Percentiles rank a stretch among this genome's conserved stretches.
Evolutionary conservation across 1,140 invertebrate species (phyloP).

Genomic region (Apis cerana): DNA sequence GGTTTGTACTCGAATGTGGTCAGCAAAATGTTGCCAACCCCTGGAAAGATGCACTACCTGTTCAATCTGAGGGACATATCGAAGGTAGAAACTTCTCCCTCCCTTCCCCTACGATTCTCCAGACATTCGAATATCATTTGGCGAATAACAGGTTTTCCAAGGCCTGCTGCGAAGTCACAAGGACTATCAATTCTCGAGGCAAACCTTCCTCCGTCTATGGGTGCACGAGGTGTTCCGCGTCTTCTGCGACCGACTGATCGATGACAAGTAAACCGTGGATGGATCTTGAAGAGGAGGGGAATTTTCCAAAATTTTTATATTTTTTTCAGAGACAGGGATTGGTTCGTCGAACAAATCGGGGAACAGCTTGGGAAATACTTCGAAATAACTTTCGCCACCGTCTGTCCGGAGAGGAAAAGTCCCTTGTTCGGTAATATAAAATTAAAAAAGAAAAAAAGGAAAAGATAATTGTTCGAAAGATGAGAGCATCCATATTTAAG

Average conservation of each 20-base stretch:
- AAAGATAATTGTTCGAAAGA: not conserved
- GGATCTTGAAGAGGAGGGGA: not conserved
- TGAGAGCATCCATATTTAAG: no score
- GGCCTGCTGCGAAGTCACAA: conserved; percentile 89
- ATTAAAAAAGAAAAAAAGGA: not conserved
- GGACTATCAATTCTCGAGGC: conserved; percentile 87
- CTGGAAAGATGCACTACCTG: conserved; percentile 93
- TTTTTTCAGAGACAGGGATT: conserved; percentile 85
- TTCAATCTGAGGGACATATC: conserved; percentile 94
- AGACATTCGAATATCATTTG: no score
- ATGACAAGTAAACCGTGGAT: conserved; percentile 86
- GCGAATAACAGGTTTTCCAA: conserved; percentile 83
- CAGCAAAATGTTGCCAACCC: conserved; percentile 89
- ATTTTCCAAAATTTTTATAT: not conserved
- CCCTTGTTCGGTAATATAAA: conserved; percentile 86
- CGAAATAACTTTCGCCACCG: conserved; percentile 88
- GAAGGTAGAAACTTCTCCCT: conserved; percentile 79
- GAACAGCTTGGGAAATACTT: conserved; percentile 88
- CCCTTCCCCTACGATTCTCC: no score
- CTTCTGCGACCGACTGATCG: conserved; percentile 90
- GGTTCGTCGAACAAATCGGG: conserved; percentile 87
- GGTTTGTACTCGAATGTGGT: conserved; percentile 88
- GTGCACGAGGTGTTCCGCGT: conserved; percentile 92
- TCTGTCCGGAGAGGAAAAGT: conserved; percentile 88
- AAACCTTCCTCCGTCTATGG: conserved; percentile 88